These are phyloP conservation scores for Papilio polyxenes DNA, from an alignment of 1,140 invertebrate species.

Conservation along the genomic window DNA sequence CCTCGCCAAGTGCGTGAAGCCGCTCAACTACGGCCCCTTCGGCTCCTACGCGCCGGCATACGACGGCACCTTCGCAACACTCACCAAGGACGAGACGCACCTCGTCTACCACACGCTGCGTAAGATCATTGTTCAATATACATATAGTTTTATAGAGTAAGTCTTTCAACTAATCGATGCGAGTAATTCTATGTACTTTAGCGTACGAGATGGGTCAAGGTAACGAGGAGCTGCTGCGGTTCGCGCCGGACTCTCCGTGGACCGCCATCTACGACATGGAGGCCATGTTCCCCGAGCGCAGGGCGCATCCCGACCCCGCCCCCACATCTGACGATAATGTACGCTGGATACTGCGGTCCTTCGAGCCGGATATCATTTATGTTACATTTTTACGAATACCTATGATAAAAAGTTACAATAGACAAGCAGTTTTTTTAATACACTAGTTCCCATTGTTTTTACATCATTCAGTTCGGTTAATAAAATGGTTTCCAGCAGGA, in stretches of 20 bases:
- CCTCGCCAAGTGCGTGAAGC: constrained; percentile 92
- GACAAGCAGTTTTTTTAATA: too few species aligned
- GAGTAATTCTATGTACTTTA: constrained; percentile 40
- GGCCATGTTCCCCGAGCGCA: constrained; percentile 72
- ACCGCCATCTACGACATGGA: constrained; percentile 78
- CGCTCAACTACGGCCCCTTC: constrained; percentile 96
- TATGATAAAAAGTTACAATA: too few species aligned
- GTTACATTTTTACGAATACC: too few species aligned
- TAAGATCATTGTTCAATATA: constrained; percentile 50
- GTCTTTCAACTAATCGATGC: neutral
- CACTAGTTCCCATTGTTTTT: too few species aligned
- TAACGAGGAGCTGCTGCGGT: constrained; percentile 73
- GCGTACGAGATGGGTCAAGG: constrained; percentile 74
- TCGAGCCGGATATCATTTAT: neutral
- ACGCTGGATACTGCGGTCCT: constrained; percentile 37
- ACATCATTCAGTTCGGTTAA: too few species aligned
- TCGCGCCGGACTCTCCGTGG: constrained; percentile 78
- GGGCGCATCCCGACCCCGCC: constrained; percentile 50
- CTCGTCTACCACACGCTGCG: constrained; percentile 95
- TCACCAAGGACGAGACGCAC: constrained; percentile 96
- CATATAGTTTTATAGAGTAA: neutral
- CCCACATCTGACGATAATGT: constrained; percentile 58
- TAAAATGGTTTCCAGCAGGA: constrained; percentile 57
- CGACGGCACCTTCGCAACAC: constrained; percentile 96
- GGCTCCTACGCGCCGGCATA: constrained; percentile 96